Evolutionary conservation across 1,140 invertebrate genomes (phyloP).

Genomic region (Nephila pilipes): DNA sequence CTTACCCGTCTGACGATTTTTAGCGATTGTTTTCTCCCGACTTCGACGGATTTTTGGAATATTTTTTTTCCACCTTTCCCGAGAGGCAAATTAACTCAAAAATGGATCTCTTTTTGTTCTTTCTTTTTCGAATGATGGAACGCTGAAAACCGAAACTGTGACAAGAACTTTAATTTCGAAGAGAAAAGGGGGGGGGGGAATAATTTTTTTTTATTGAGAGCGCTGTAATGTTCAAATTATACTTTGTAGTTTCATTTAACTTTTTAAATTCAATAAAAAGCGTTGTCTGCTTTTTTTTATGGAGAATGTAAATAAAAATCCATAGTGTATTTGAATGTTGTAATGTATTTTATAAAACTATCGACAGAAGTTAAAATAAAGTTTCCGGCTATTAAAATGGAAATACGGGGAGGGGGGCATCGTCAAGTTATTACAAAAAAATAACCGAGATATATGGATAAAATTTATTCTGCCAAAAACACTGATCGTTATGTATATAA

Average conservation of each 20-base stretch:
- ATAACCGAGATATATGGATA: too few relatives aligned
- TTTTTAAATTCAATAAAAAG: neutral
- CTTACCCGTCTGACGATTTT: neutral
- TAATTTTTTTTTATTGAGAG: neutral
- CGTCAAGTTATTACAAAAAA: too few relatives aligned
- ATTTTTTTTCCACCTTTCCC: neutral
- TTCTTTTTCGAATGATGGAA: neutral
- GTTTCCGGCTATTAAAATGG: neutral
- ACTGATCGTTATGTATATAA: too few relatives aligned
- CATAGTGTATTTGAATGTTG: too few relatives aligned
- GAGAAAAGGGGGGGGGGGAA: neutral
- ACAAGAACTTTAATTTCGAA: neutral
- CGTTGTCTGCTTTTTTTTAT: neutral
- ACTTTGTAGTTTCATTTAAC: neutral
- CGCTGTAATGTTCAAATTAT: neutral
- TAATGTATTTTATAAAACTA: neutral
- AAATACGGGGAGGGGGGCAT: too few relatives aligned
- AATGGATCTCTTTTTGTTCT: slow-evolving; percentile 12
- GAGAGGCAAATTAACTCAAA: slow-evolving; percentile 10
- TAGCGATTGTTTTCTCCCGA: neutral
- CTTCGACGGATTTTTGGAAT: neutral
- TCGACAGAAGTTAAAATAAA: neutral
- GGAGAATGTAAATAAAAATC: neutral
- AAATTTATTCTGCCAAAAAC: too few relatives aligned
- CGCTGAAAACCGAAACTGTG: neutral